Base-by-base conservation (phyloP, 2,888 invertebrate genomes). In the Ennomos erosarius region DNA sequence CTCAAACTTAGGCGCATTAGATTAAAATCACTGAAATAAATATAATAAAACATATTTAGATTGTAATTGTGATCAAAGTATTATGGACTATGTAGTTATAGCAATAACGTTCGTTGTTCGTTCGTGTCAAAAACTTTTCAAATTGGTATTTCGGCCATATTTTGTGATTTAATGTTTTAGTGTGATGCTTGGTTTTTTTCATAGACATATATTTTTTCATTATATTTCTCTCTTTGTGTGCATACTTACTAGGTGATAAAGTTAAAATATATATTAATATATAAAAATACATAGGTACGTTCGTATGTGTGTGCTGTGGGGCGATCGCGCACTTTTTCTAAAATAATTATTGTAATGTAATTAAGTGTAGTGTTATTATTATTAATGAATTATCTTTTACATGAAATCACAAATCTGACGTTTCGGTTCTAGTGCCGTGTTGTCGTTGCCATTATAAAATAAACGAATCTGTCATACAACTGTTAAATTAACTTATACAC, bases 361-460 rank as follows among this genome's bases (percentile, higher is more conserved):
- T 79, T 89, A 91, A 90, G 89, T 79, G 90, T 91, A 90, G 90
- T 85, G 85, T 85, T 84, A 83, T 75, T 54, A 55, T 85, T 84
- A 83, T 75, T 54, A 55, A 85, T 85, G 84, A 83, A 61, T n/a
- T 74, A 69, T 84, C 83, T 90, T 90, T 89, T 89, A 90, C 90
- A 91, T 81, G 78, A 84, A 85, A 90, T 90, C 88, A 89, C 87
- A 90, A 88, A 85, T 80, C 79, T 80, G 82, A 82, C 79, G 73
- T 78, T 75, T 79, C 77, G 80, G 75, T 70, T 16, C 68, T 58
- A 66, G 70, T 71, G 82, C 79, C 81, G 82, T 76, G 76, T 77
- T 76, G 76, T 77, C 78, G 70, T 64, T 70, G 74, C 67, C 51
- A 58, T 57, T 62, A 63, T 58, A 39, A 33, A 39, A 34, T n/a